Evolutionary conservation across 2,113 vertebrate species (phyloP).

Genomic region (Myxocyprinus asiaticus): DNA sequence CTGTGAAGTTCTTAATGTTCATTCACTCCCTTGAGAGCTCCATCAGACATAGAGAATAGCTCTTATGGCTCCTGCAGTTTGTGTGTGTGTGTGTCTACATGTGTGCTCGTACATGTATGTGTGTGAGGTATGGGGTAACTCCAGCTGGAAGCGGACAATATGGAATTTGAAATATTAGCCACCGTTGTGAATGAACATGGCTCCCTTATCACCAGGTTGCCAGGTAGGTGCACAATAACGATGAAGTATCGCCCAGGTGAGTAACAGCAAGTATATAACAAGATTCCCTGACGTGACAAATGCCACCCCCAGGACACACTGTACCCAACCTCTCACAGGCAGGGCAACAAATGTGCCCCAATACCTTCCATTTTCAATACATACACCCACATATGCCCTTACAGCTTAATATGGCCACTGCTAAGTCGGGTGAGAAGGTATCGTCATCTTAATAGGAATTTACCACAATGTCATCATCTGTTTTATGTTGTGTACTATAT

Average conservation of each 20-base stretch:
- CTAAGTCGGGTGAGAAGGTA: too few relatives aligned
- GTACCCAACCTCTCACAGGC: slow-evolving; percentile 63
- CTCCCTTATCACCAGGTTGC: slow-evolving; percentile 80
- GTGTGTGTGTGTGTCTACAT: slow-evolving; percentile 44
- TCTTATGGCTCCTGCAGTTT: neutral
- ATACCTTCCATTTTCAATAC: slow-evolving; percentile 35
- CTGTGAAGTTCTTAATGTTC: slow-evolving; percentile 44
- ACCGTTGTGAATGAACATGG: slow-evolving; percentile 77
- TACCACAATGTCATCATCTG: too few relatives aligned
- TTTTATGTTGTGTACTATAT: too few relatives aligned
- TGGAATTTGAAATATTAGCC: slow-evolving; percentile 81
- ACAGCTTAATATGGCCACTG: too few relatives aligned
- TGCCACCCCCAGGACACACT: slow-evolving; percentile 72
- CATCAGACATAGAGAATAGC: neutral
- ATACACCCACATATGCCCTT: too few relatives aligned
- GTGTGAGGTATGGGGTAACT: slow-evolving; percentile 53
- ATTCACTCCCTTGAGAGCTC: slow-evolving; percentile 37
- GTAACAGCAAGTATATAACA: slow-evolving; percentile 77
- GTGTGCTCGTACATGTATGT: slow-evolving; percentile 37
- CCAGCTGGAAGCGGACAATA: slow-evolving; percentile 74
- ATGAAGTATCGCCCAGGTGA: slow-evolving; percentile 77
- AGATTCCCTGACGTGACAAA: slow-evolving; percentile 78
- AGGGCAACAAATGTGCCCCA: slow-evolving; percentile 63
- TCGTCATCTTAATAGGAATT: too few relatives aligned
- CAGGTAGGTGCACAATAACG: slow-evolving; percentile 77